These are phyloP conservation scores for Atrina japonica DNA, from an alignment of 2,888 invertebrate genomes.

Conservation along the genomic window DNA sequence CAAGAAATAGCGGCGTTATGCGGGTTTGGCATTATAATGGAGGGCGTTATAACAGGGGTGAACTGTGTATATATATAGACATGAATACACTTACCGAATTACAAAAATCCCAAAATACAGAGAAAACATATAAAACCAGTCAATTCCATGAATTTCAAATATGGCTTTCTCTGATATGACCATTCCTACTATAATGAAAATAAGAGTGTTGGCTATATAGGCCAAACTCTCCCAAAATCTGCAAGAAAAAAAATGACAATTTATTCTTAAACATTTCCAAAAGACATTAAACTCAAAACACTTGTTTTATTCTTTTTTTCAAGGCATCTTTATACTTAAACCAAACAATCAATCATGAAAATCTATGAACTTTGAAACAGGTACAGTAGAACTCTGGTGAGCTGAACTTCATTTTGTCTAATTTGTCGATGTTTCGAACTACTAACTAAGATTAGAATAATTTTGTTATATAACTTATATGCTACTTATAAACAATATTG, in stretches of 20 bases:
- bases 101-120: slow-evolving; percentile 79
- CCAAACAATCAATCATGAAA: no score
- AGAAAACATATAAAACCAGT: slow-evolving; percentile 82
- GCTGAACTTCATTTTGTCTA: no score
- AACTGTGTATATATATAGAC: slow-evolving; percentile 69
- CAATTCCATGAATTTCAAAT: slow-evolving; percentile 81
- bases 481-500: no score
- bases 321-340: no score
- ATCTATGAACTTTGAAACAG: no score
- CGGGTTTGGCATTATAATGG: no score
- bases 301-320: neutral
- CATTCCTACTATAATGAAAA: slow-evolving; percentile 85
- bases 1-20: no score
- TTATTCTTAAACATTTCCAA: neutral
- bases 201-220: slow-evolving; percentile 83
- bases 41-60: no score
- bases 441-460: no score
- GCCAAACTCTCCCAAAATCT: slow-evolving; percentile 82
- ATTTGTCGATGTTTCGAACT: no score
- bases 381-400: no score
- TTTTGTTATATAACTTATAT: no score
- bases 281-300: neutral
- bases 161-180: slow-evolving; percentile 84
- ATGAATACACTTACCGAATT: slow-evolving; percentile 73
- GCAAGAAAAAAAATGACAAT: slow-evolving; percentile 25